Percentiles rank a stretch among this genome's conserved stretches.
Evolutionary conservation across 1,140 invertebrate species (phyloP).

Genomic region (Drosophila bifasciata): DNA sequence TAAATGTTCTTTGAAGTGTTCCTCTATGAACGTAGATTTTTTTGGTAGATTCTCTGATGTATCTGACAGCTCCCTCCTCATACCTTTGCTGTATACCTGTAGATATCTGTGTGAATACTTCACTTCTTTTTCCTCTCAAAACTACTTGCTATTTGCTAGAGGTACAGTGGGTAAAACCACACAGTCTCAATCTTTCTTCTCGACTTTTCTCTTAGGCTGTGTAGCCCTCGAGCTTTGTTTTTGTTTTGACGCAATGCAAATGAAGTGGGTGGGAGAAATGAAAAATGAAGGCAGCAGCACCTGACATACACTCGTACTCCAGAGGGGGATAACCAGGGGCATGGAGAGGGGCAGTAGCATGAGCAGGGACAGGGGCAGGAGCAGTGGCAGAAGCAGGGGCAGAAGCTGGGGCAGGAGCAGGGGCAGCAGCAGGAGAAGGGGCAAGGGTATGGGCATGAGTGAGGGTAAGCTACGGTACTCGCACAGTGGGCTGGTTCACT

Average conservation of each 20-base stretch:
- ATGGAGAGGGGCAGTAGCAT: too few species aligned
- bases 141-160: too few species aligned
- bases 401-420: too few species aligned
- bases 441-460: conserved; percentile 6
- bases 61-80: too few species aligned
- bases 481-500: conserved; percentile 12
- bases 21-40: too few species aligned
- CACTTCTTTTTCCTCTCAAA: background rate
- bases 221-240: conserved; percentile 24
- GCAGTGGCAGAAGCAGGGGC: too few species aligned
- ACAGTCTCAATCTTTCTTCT: conserved; percentile 7
- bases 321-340: background rate
- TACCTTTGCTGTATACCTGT: too few species aligned
- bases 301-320: conserved; percentile 47
- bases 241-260: conserved; percentile 71
- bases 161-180: background rate
- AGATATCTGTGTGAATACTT: too few species aligned
- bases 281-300: conserved; percentile 70
- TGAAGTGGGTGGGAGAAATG: conserved; percentile 65
- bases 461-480: background rate
- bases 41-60: too few species aligned
- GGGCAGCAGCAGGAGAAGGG: too few species aligned
- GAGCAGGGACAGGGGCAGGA: too few species aligned
- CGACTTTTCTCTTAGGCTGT: conserved; percentile 39
- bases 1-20: too few species aligned